Conservation (phyloP, 2,888 invertebrate species). For the Drosophila monieri region DNA sequence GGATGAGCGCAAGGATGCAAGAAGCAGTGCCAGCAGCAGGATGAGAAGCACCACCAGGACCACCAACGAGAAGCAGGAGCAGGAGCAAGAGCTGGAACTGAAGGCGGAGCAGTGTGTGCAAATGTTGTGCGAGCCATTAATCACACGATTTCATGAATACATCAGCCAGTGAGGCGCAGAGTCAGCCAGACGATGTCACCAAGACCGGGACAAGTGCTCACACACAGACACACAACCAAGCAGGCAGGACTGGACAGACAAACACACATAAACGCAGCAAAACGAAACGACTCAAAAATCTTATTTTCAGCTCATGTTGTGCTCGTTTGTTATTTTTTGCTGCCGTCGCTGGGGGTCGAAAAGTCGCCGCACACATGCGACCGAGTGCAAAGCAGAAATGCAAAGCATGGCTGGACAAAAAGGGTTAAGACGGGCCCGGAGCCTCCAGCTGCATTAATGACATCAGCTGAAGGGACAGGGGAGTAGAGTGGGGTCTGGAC, state of each 20-base stretch:
- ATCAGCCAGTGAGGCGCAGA: slow-evolving; percentile 79
- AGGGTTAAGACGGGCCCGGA: slow-evolving; percentile 40
- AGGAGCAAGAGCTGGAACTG: slow-evolving; percentile 30
- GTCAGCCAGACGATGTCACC: slow-evolving; percentile 53
- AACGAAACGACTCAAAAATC: slow-evolving; percentile 79
- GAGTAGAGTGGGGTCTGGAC: background rate
- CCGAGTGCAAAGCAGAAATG: slow-evolving; percentile 51
- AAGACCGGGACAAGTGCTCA: slow-evolving; percentile 34
- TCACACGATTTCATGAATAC: slow-evolving; percentile 84
- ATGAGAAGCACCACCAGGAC: slow-evolving; percentile 22
- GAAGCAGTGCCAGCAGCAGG: slow-evolving; percentile 27
- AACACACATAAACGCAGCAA: slow-evolving; percentile 73
- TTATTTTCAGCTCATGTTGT: slow-evolving; percentile 79
- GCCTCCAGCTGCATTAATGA: slow-evolving; percentile 74
- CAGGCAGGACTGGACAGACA: background rate
- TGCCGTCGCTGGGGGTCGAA: slow-evolving; percentile 24
- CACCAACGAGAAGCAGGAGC: slow-evolving; percentile 10
- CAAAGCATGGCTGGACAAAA: slow-evolving; percentile 48
- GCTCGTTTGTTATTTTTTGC: slow-evolving; percentile 74
- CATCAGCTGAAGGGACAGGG: slow-evolving; percentile 23
- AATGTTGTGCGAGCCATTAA: slow-evolving; percentile 84
- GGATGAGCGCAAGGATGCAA: slow-evolving; percentile 55
- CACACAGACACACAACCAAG: background rate
- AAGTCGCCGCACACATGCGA: slow-evolving; percentile 65
- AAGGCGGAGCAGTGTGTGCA: slow-evolving; percentile 77